These are phyloP conservation scores for Trypoxylon attenuatum DNA, from an alignment of 2,888 invertebrate genomes.

Conservation along the genomic window DNA sequence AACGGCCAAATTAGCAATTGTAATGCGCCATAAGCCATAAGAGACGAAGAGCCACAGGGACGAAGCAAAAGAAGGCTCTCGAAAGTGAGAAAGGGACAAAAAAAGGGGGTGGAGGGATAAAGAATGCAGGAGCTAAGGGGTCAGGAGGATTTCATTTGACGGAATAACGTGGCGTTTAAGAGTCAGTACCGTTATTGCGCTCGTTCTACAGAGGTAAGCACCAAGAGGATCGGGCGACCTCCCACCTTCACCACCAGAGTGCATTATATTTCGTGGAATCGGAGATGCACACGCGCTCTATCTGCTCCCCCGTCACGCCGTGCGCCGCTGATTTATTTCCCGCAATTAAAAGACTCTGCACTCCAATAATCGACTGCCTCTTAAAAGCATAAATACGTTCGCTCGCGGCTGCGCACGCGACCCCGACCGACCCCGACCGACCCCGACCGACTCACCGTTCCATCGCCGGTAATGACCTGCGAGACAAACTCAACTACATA, in stretches of 20 bases:
- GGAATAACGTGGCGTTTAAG: slow-evolving; percentile 72
- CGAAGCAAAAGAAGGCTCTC: too few relatives aligned
- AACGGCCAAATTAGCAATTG: slow-evolving; percentile 72
- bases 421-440: neutral
- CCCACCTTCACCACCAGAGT: slow-evolving; percentile 39
- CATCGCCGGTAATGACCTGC: too few relatives aligned
- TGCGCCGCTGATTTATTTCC: slow-evolving; percentile 14
- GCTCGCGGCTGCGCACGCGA: neutral
- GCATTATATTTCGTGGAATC: slow-evolving; percentile 57
- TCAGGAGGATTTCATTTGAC: slow-evolving; percentile 73
- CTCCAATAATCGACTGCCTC: slow-evolving; percentile 20
- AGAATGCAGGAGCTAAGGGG: slow-evolving; percentile 61
- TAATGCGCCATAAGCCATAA: slow-evolving; percentile 70
- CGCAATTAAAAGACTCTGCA: slow-evolving; percentile 16
- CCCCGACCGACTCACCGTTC: too few relatives aligned
- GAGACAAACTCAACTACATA: too few relatives aligned
- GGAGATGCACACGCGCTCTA: slow-evolving; percentile 34
- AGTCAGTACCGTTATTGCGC: slow-evolving; percentile 71
- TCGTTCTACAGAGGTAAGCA: slow-evolving; percentile 57
- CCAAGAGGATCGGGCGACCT: slow-evolving; percentile 54
- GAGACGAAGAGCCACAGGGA: too few relatives aligned
- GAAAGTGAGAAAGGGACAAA: slow-evolving; percentile 17
- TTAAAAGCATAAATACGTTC: neutral
- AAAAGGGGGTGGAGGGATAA: slow-evolving; percentile 47
- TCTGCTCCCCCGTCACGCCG: slow-evolving; percentile 9